Conservation (phyloP, 2,888 invertebrate genomes). For the Caenorhabditis japonica region DNA sequence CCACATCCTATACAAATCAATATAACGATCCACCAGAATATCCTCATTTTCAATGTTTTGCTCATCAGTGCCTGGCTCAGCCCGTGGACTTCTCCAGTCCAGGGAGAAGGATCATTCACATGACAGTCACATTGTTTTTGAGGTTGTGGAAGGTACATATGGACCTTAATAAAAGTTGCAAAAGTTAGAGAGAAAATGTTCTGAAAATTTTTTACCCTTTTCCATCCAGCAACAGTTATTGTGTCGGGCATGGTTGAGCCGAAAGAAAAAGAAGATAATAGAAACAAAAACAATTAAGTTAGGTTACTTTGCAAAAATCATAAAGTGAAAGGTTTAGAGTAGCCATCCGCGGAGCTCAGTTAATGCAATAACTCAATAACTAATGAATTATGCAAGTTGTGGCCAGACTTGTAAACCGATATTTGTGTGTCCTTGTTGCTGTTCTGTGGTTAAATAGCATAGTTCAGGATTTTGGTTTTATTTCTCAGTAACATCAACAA, state of each 20-base stretch:
- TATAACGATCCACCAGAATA: constrained; percentile 75
- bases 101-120: constrained; percentile 70
- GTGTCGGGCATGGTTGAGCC: constrained; percentile 28
- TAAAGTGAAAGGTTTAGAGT: constrained; percentile 26
- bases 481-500: not conserved
- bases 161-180: too few relatives aligned
- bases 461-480: not conserved
- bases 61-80: constrained; percentile 67
- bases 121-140: constrained; percentile 69
- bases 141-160: constrained; percentile 60
- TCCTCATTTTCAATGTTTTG: constrained; percentile 62
- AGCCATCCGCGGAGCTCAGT: constrained; percentile 8
- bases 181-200: too few relatives aligned
- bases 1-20: constrained; percentile 68
- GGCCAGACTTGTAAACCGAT: constrained; percentile 40
- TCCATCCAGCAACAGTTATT: constrained; percentile 34
- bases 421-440: constrained; percentile 11
- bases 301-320: constrained; percentile 25
- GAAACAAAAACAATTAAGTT: constrained; percentile 22
- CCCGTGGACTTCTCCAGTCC: constrained; percentile 76
- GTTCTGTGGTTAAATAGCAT: constrained; percentile 7
- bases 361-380: constrained; percentile 22
- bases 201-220: constrained; percentile 18
- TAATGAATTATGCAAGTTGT: constrained; percentile 36
- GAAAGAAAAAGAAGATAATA: not conserved